Evolutionary conservation across 2,113 vertebrate genomes (phyloP).

Genomic region (Clarias gariepinus): DNA sequence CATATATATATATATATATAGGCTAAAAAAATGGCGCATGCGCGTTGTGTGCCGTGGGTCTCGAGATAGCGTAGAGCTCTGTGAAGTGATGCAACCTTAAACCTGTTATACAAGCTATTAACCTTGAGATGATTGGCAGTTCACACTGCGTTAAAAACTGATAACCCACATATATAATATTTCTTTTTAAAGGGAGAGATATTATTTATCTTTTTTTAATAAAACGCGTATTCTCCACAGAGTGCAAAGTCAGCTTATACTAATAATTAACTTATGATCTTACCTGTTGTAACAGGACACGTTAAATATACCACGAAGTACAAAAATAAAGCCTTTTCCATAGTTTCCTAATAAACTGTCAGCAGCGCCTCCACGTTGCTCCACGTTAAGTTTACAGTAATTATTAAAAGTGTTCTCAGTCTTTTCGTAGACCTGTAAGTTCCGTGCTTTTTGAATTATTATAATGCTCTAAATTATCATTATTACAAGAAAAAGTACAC

Average conservation of each 20-base stretch:
- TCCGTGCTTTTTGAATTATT: not conserved
- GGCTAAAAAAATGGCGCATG: conserved; percentile 1
- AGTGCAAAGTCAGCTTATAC: not conserved
- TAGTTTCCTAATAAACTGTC: conserved; percentile 40
- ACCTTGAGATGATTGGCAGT: not conserved
- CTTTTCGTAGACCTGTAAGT: not conserved
- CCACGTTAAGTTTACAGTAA: not conserved
- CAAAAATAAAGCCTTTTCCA: conserved; percentile 48
- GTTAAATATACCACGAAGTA: conserved; percentile 55
- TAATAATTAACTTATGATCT: conserved; percentile 49
- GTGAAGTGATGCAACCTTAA: not conserved
- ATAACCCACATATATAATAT: not conserved
- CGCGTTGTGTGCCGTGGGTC: not conserved
- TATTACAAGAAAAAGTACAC: not conserved
- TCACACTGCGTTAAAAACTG: not conserved
- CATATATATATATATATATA: no score
- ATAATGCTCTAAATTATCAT: not conserved
- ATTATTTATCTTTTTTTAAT: not conserved
- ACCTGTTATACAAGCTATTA: not conserved
- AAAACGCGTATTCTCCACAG: not conserved
- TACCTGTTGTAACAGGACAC: conserved; percentile 60
- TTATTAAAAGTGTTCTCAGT: not conserved
- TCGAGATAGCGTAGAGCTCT: not conserved
- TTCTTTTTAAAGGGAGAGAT: not conserved
- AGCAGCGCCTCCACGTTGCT: conserved; percentile 20